These are phyloP conservation scores for Fragum sueziense DNA, from an alignment of 2,888 invertebrate species.

Conservation along the genomic window DNA sequence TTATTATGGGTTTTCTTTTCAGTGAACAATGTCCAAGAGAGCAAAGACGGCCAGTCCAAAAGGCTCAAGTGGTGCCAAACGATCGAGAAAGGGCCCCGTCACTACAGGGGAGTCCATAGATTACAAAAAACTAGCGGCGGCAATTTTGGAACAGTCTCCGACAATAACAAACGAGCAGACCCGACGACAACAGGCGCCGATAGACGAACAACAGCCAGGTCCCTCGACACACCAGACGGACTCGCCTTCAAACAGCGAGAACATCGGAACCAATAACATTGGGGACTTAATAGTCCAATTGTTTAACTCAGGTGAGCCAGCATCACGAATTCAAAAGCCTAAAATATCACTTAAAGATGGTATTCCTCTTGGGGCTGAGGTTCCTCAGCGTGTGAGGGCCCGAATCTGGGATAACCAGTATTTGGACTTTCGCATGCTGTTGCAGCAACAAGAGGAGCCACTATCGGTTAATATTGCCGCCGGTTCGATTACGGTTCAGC, in stretches of 20 bases:
- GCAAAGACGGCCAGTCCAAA: no score
- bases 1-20: no score
- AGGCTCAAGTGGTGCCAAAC: neutral
- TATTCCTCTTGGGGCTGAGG: neutral
- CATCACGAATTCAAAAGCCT: neutral
- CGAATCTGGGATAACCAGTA: neutral
- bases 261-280: no score
- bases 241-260: no score
- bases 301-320: constrained; percentile 3
- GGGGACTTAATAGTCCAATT: no score
- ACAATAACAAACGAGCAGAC: no score
- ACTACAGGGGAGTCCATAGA: neutral
- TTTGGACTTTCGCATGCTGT: neutral
- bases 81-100: neutral
- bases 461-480: neutral
- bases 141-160: neutral
- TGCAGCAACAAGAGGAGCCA: neutral
- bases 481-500: neutral
- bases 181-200: no score
- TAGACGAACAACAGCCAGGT: no score
- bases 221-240: no score
- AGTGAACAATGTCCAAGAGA: no score
- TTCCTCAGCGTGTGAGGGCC: neutral
- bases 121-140: neutral
- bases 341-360: neutral